Conservation (phyloP, 2,797 vertebrate genomes). For the Synanceia verrucosa region DNA sequence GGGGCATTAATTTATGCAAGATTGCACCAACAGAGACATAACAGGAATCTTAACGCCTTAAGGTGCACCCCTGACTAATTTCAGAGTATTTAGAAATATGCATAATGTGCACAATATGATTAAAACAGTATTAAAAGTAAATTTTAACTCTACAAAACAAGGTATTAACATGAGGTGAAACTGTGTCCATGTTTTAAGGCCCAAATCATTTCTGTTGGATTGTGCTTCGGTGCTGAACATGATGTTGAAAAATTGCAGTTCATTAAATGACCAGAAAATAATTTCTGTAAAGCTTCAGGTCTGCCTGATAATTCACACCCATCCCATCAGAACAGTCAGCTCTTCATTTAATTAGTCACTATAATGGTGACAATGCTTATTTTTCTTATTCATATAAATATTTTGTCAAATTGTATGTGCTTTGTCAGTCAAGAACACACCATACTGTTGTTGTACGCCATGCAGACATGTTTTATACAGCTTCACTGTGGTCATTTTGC, state of each 20-base stretch:
- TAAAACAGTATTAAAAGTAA: not conserved
- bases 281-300: not conserved
- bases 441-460: constrained; percentile 8
- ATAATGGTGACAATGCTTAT: not conserved
- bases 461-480: constrained; percentile 12
- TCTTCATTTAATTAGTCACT: not conserved
- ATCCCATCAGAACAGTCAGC: not conserved
- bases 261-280: not conserved
- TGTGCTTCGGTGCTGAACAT: not conserved
- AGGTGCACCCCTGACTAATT: not conserved
- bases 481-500: constrained; percentile 10
- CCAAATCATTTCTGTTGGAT: not conserved
- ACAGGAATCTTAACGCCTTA: not conserved
- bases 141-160: not conserved
- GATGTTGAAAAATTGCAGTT: not conserved
- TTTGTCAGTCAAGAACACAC: constrained; percentile 4
- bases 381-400: not conserved
- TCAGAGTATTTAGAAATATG: not conserved
- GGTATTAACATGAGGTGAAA: not conserved
- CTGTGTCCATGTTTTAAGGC: not conserved
- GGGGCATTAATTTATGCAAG: not conserved
- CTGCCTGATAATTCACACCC: not conserved
- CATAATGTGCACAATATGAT: not conserved
- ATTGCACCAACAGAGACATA: not conserved
- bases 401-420: not conserved